Conservation (phyloP, 2,113 vertebrate species). For the Leptobrachium ailaonicum region DNA sequence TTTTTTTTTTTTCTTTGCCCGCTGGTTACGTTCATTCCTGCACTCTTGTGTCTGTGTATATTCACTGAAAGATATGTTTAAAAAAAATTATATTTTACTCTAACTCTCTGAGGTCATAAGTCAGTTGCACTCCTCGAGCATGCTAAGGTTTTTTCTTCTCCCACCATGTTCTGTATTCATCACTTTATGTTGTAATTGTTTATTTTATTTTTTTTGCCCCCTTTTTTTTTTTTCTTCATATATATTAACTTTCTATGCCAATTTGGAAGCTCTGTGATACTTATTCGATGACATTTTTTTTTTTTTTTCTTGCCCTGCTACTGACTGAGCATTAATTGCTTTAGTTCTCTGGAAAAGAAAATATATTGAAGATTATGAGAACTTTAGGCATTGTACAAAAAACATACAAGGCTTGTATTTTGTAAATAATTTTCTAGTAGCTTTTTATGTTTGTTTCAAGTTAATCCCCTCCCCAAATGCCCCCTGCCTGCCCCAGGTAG, state of each 20-base stretch:
- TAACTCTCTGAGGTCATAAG: not conserved
- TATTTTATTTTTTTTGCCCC: not conserved
- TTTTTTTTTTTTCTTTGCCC: not conserved
- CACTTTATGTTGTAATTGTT: not conserved
- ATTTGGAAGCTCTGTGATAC: not conserved
- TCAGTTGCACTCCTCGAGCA: not conserved
- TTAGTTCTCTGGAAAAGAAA: conserved; percentile 26
- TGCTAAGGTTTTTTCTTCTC: conserved; percentile 2
- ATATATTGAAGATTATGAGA: conserved; percentile 76
- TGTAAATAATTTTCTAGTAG: conserved; percentile 71
- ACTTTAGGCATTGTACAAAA: conserved; percentile 78
- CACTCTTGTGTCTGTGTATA: not conserved
- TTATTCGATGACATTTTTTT: not conserved
- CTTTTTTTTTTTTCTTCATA: not conserved
- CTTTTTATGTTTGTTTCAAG: conserved; percentile 67
- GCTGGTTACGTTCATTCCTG: not conserved
- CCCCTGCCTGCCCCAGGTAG: too few species aligned
- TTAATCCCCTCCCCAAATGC: too few species aligned
- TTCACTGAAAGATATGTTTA: not conserved
- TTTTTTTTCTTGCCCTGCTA: not conserved
- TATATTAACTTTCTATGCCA: conserved; percentile 47
- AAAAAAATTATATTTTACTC: not conserved
- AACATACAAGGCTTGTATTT: conserved; percentile 68
- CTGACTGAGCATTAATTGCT: conserved; percentile 37
- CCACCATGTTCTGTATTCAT: too few species aligned